Conservation (phyloP, 2,113 vertebrate genomes). For the Progne subis region DNA sequence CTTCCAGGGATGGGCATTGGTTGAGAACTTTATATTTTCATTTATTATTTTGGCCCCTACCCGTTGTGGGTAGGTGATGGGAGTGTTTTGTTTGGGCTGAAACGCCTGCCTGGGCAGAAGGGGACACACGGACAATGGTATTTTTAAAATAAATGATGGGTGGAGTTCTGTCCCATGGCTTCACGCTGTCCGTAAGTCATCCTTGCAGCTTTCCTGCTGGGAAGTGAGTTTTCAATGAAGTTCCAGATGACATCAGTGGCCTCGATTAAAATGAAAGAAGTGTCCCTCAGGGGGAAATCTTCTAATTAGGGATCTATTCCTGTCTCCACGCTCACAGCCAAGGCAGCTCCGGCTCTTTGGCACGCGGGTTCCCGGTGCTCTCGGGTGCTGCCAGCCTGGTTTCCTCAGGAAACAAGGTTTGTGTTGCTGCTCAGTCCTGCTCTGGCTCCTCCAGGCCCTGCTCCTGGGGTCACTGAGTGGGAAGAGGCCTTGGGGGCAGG, state of each 20-base stretch:
- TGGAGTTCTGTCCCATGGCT: not conserved
- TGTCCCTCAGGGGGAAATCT: not conserved
- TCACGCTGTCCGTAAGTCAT: not conserved
- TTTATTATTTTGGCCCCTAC: not conserved
- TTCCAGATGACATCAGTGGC: slow-evolving; percentile 25
- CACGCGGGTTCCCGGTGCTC: not conserved
- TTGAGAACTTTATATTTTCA: not conserved
- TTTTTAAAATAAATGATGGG: not conserved
- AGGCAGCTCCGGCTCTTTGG: not conserved
- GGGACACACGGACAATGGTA: not conserved
- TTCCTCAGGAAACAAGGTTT: not conserved
- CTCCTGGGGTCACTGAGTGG: accelerated
- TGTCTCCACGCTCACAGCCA: not conserved
- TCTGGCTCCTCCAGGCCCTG: not conserved
- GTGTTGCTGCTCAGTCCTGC: accelerated
- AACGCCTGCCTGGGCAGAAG: not conserved
- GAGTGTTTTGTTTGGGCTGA: not conserved
- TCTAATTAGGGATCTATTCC: slow-evolving; percentile 61
- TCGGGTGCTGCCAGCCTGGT: not conserved
- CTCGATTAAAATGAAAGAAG: slow-evolving; percentile 14
- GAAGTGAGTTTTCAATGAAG: not conserved
- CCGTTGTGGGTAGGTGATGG: not conserved
- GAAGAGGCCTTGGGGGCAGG: not conserved
- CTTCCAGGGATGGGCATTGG: not conserved
- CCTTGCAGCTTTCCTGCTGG: not conserved